Base-by-base conservation (phyloP, 30 jellyfish, hydroid and myxozoan genomes). In the Aurelia sp. region DNA sequence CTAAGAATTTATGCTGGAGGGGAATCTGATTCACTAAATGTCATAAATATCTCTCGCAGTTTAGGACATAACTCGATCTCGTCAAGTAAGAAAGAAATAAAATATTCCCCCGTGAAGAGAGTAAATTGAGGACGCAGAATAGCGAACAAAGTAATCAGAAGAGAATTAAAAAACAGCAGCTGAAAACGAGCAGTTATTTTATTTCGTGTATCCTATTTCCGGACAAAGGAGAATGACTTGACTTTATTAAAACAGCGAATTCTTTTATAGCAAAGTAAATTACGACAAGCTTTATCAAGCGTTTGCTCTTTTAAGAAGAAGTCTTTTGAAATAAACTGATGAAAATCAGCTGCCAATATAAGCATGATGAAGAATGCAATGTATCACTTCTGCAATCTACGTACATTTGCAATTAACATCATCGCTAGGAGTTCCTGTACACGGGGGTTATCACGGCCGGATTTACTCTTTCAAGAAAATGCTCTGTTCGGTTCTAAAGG, bases 131-230 rank as follows among this genome's bases (percentile, higher is more conserved):
- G 84, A 59, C 76, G 80, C 73, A 84, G 66, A 78, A 67, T 48
- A 48, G 78, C 74, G 63, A 76, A 72, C 88, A 58, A 76, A 72
- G 93, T 87, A 84, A 84, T 84, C 82, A 84, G 93, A 84, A 84
- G 93, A 50, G 93, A 84, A 84, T 84, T 84, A 84, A 84, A 84
- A 55, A 58, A 62, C 81, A 48, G 82, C 93, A 84, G 93, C 93
- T 84, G 93, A 77, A 82, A 84, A 44, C 21, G 86, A 70, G 93
- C 87, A 72, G 93, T 84, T 72, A 84, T 84, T 84, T 72, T 70
- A 72, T 84, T 72, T 62, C 64, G 88, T 66, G 93, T 73, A 84
- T 72, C 88, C 93, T 84, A 84, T 84, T 84, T 84, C 93, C 93
- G 87, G 86, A 84, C 93, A 70, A 72, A 33, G 38, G 76, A 70